Evolutionary conservation across 1,140 invertebrate species (phyloP), one percentile per base, ranked within the genome.

Genomic region (Diorhabda carinulata): DNA sequence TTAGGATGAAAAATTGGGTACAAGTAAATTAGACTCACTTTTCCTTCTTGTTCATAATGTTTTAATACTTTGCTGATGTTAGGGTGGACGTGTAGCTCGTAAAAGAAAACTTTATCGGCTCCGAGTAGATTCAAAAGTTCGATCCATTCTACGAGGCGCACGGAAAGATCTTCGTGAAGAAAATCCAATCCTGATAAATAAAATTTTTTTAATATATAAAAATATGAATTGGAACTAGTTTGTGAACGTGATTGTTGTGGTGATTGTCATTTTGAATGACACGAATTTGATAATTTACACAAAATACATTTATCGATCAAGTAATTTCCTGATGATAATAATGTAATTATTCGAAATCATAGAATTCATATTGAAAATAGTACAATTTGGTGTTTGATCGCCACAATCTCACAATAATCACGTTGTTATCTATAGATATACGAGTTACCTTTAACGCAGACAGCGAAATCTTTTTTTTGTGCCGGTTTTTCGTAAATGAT

Each of bases 81-180:
- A 0, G 93, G 91, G 81, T 97, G 94, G 0, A 97, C 90, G 78
- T 93, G 92, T 7, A 97, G 84, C 74, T 96, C 89, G 78, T 98
- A 98, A 73, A 98, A 90, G 80, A 94, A 97, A 61, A 98, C 90
- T 79, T 96, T 96, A 77, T 96, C 91, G 0, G 95, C 96, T 2
- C 96, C 96, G 4, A 98, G 83, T 4, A 95, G 85, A 41, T 87
- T 86, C 1, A 98, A 83, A 56, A 96, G 83, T 81, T 97, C 95
- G 69, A 98, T 91, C 96, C 96, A 98, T 81, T 98, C 96, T n/a
- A 97, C 88, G 4, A 98, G 82, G 8, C 93, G 83, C 0, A 96
- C 92, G 0, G 93, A 95, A 0, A 97, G 80, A 80, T 98, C 96
- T 76, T 96, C 92, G 78, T 96, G 91, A 0, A 95, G 84, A 74